Evolutionary conservation across 2,113 vertebrate species (phyloP).

Genomic region (Hoplias malabaricus): DNA sequence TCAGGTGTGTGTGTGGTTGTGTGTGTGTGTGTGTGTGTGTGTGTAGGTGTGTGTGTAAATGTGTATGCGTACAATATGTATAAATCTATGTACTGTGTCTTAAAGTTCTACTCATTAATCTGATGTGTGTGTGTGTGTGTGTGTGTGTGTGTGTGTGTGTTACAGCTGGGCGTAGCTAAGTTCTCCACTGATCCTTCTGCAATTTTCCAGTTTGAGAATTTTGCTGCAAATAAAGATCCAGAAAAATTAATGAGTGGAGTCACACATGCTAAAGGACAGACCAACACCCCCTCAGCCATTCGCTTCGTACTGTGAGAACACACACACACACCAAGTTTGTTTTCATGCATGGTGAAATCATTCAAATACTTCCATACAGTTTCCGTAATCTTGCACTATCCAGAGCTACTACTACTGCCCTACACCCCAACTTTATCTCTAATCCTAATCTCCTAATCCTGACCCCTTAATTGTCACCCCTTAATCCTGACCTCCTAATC

Average conservation of each 20-base stretch:
- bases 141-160: not conserved
- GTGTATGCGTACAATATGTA: not conserved
- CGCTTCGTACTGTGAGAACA: conserved; percentile 55
- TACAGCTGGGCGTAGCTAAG: conserved; percentile 56
- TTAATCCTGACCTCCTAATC: too few relatives aligned
- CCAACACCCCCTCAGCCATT: conserved; percentile 55
- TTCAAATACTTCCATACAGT: too few relatives aligned
- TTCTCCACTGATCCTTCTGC: conserved; percentile 41
- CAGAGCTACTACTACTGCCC: too few relatives aligned
- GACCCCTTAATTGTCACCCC: too few relatives aligned
- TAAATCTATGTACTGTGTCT: not conserved
- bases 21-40: conserved; percentile 20
- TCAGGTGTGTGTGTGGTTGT: conserved; percentile 47
- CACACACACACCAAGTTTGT: not conserved
- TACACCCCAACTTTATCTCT: too few relatives aligned
- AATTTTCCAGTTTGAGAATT: conserved; percentile 58
- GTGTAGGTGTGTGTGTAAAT: not conserved
- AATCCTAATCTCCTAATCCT: too few relatives aligned
- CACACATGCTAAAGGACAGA: conserved; percentile 48
- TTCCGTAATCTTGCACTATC: too few relatives aligned
- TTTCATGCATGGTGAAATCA: too few relatives aligned
- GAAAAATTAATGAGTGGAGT: conserved; percentile 39
- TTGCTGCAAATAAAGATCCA: conserved; percentile 24
- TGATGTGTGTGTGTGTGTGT: conserved; percentile 46
- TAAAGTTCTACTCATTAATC: not conserved